A percentile compares a stretch with the other conserved stretches of the same genome.
Evolutionary conservation across 1,140 invertebrate genomes (phyloP).

Genomic region (Trachelipus rathkii): DNA sequence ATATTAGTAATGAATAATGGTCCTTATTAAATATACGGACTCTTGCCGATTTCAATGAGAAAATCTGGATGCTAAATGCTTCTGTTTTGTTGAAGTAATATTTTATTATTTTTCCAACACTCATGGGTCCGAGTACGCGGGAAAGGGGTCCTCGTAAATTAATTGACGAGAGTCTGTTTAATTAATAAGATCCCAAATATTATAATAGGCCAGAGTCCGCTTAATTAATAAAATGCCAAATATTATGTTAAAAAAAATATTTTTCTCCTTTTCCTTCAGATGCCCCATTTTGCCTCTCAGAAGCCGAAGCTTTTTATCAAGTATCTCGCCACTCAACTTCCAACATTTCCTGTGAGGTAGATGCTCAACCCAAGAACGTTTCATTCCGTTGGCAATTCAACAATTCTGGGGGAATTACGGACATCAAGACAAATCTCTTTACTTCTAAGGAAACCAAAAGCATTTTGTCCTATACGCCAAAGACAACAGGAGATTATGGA

Average conservation of each 20-base stretch:
- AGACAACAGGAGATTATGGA: conserved; percentile 69
- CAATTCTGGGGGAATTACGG: conserved; percentile 72
- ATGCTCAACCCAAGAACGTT: conserved; percentile 74
- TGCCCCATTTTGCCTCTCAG: conserved; percentile 72
- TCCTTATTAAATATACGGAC: too few relatives aligned
- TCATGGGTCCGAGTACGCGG: too few relatives aligned
- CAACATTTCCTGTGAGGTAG: conserved; percentile 74
- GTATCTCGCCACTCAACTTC: conserved; percentile 76
- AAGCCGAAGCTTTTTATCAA: conserved; percentile 72
- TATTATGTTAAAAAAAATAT: not conserved
- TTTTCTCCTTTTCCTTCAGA: conserved; percentile 57
- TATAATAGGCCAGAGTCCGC: conserved; percentile 17
- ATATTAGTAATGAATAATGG: too few relatives aligned
- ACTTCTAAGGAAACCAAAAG: conserved; percentile 60
- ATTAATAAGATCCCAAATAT: too few relatives aligned
- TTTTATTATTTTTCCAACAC: too few relatives aligned
- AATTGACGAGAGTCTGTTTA: too few relatives aligned
- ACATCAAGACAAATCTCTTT: conserved; percentile 54
- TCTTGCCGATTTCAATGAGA: too few relatives aligned
- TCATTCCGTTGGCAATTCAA: conserved; percentile 85
- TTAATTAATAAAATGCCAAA: not conserved
- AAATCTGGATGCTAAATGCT: too few relatives aligned
- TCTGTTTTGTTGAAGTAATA: too few relatives aligned
- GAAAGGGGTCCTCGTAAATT: too few relatives aligned
- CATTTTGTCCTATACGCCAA: conserved; percentile 70